Evolutionary conservation across 1,140 invertebrate species (phyloP), one percentile per base, ranked within the genome.

Genomic region (Drosophila mojavensis): DNA sequence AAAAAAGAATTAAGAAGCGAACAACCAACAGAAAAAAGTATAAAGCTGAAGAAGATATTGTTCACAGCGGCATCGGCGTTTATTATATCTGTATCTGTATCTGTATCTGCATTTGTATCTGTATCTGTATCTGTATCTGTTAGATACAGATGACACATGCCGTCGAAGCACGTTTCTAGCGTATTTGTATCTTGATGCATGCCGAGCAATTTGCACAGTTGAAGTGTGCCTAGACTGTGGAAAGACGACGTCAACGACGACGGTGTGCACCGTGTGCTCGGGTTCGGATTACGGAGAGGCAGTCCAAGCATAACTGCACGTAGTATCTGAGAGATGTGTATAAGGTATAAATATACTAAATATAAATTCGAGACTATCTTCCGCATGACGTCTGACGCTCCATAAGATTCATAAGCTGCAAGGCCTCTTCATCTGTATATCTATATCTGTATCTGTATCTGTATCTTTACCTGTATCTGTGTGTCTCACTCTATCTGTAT

Each of bases 181-280:
- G 55, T 74, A 67, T 79, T 66, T 72, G 62, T 77, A 83, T 76
- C 75, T 76, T 58, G 78, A 51, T 81, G 65, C 73, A 81, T 83
- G 71, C 65, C 66, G 64, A 67, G 81, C 78, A 73, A 80, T 89
- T 89, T 78, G 81, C 84, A 89, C 84, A 88, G 80, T 89, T 88
- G 84, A 88, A 88, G 84, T 88, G 84, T 88, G 84, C 84, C 80
- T 89, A 88, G 84, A 80, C 80, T 83, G 84, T 88, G 84, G 81
- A 81, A 79, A 81, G 75, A 72, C 68, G 69, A 88, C 83, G 84
- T 88, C 83, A 88, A 75, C 48, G 63, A 67, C 20, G 58, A 69
- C n/a, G 58, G 41, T 30, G 60, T 64, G 63, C 58, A 63, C 59
- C 55, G 63, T 55, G 48, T 69, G 63, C 76, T 85, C 84, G 65